These are phyloP conservation scores for Pterostichus niger DNA, from an alignment of 2,888 invertebrate genomes.

Conservation along the genomic window DNA sequence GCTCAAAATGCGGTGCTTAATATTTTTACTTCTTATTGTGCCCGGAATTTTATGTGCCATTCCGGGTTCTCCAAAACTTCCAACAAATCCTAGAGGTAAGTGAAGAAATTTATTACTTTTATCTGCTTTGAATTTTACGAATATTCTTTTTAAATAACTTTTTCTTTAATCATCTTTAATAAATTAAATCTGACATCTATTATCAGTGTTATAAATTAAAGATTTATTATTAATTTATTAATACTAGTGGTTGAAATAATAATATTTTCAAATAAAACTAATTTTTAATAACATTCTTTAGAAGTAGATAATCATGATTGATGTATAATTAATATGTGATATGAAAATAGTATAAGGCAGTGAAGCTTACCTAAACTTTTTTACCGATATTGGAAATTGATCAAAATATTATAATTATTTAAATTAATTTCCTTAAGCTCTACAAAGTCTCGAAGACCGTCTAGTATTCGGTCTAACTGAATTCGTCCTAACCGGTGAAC, in stretches of 20 bases:
- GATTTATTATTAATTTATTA: too few relatives aligned
- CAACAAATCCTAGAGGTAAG: slow-evolving; percentile 12
- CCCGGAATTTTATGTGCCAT: slow-evolving; percentile 7
- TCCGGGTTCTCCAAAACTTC: not conserved
- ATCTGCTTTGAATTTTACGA: not conserved
- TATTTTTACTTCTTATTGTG: slow-evolving; percentile 17
- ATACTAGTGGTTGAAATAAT: too few relatives aligned
- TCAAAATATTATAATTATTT: not conserved
- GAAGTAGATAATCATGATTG: too few relatives aligned
- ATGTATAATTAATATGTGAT: too few relatives aligned
- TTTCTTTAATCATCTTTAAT: too few relatives aligned
- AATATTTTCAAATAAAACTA: too few relatives aligned
- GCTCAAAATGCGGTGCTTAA: not conserved
- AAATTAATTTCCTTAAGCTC: slow-evolving; percentile 13
- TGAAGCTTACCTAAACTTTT: too few relatives aligned
- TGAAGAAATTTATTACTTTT: not conserved
- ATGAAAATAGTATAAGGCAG: too few relatives aligned
- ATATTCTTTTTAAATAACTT: not conserved
- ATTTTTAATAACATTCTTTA: too few relatives aligned
- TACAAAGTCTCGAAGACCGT: slow-evolving; percentile 44
- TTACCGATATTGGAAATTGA: too few relatives aligned
- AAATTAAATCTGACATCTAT: too few relatives aligned
- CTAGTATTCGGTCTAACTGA: slow-evolving; percentile 40
- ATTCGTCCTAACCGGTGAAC: slow-evolving; percentile 32
- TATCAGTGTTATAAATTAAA: too few relatives aligned